These are phyloP conservation scores for Alca torda DNA, from an alignment of 2,797 vertebrate genomes.

Conservation along the genomic window DNA sequence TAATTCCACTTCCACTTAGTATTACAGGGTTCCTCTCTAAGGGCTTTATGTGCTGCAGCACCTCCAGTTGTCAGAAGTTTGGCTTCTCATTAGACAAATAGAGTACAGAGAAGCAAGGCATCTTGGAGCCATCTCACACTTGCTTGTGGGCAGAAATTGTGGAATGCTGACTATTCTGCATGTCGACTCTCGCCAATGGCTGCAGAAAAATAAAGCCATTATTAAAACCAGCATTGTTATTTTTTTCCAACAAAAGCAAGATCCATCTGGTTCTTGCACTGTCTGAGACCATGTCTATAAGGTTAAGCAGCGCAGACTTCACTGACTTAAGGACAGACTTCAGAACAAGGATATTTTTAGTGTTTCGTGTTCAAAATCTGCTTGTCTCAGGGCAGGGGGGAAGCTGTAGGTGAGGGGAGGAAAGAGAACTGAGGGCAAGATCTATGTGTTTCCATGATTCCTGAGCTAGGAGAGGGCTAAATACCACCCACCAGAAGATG, in stretches of 20 bases:
- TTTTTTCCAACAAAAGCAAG: conserved; percentile 8
- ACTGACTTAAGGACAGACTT: not conserved
- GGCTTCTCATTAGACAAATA: conserved; percentile 35
- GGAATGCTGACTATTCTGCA: conserved; percentile 68
- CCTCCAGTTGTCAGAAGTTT: conserved; percentile 31
- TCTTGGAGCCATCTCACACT: conserved; percentile 53
- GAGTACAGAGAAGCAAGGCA: conserved; percentile 21
- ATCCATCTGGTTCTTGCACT: not conserved
- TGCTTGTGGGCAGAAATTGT: conserved; percentile 68
- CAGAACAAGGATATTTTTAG: not conserved
- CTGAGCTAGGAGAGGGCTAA: not conserved
- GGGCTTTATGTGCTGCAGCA: not conserved
- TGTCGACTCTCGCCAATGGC: conserved; percentile 30
- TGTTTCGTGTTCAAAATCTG: not conserved
- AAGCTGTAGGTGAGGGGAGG: not conserved
- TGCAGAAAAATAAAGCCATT: conserved; percentile 63
- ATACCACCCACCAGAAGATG: not conserved
- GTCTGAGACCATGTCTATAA: not conserved
- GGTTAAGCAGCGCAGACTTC: not conserved
- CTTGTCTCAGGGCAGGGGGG: rapidly evolving
- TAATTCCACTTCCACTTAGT: not conserved
- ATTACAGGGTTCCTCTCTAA: not conserved
- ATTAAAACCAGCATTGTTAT: conserved; percentile 48
- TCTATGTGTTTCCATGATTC: not conserved
- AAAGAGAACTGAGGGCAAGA: not conserved